These are phyloP conservation scores for Pelusios castaneus DNA, from an alignment of 2,113 vertebrate species.

Conservation along the genomic window DNA sequence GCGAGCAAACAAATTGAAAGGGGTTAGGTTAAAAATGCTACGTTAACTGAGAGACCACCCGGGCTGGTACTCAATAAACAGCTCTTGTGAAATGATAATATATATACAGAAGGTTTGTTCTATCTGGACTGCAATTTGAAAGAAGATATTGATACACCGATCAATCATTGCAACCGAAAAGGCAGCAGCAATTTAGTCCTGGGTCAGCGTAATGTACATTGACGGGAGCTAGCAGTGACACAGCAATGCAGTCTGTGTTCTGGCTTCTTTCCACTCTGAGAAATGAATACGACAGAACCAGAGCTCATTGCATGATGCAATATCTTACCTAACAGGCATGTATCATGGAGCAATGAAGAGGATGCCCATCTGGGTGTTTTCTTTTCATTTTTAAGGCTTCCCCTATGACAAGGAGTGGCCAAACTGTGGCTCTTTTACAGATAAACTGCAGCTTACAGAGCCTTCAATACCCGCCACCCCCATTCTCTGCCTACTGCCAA, in stretches of 20 bases:
- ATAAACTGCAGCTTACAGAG: no score
- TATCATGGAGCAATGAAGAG: not conserved
- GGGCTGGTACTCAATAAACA: not conserved
- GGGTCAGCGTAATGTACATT: not conserved
- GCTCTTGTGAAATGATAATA: not conserved
- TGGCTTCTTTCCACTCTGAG: not conserved
- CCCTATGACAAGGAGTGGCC: no score
- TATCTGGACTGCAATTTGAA: not conserved
- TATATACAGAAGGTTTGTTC: conserved; percentile 3
- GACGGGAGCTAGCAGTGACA: not conserved
- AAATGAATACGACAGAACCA: not conserved
- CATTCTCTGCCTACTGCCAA: no score
- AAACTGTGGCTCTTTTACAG: no score
- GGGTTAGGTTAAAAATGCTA: not conserved
- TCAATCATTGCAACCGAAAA: conserved; percentile 19
- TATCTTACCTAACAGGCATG: not conserved
- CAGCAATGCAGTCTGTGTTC: not conserved
- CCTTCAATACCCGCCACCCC: no score
- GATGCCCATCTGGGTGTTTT: not conserved
- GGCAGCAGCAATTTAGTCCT: conserved; percentile 17
- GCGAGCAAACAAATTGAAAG: not conserved
- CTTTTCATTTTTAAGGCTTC: not conserved
- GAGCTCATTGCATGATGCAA: fast-evolving
- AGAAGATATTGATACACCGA: not conserved
- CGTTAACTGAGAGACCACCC: conserved; percentile 1